These are phyloP conservation scores for human (Homo sapiens) DNA, from an alignment of 2,113 vertebrate species.

Conservation along the genomic window DNA sequence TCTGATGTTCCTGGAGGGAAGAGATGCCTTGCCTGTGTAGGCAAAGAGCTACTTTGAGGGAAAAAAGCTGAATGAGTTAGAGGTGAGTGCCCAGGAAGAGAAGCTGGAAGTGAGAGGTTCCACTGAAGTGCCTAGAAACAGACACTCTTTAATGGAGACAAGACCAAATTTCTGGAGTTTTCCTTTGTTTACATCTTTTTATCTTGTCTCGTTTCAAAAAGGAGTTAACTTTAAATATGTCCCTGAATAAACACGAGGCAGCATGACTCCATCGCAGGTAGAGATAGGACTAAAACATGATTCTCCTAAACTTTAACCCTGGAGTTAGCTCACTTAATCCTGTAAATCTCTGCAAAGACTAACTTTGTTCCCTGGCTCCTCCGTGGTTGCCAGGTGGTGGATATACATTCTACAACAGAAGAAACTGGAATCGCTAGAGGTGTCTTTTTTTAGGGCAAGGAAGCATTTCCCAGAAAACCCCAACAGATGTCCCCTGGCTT, in stretches of 20 bases:
- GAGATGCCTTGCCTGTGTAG: not conserved
- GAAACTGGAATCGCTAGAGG: not conserved
- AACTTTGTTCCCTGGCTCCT: not conserved
- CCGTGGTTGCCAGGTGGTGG: not conserved
- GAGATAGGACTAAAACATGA: not conserved
- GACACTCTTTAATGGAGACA: not conserved
- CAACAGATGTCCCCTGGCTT: not conserved
- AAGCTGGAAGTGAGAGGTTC: not conserved
- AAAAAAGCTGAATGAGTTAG: not conserved
- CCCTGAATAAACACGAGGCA: not conserved
- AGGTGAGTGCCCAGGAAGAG: not conserved
- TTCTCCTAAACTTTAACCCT: not conserved
- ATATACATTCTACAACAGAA: not conserved
- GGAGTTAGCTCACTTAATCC: not conserved
- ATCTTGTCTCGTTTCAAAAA: not conserved
- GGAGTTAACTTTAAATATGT: not conserved
- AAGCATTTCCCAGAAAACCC: not conserved
- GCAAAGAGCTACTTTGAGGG: not conserved
- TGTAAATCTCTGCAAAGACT: not conserved
- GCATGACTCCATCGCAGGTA: not conserved
- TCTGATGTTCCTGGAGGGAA: not conserved
- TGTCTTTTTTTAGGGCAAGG: not conserved
- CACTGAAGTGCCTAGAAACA: accelerated
- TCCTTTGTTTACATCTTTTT: not conserved
- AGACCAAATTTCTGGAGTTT: not conserved